Evolutionary conservation across 1,140 invertebrate genomes (phyloP), one percentile per base, ranked within the genome.

Genomic region (Drosophila asahinai): DNA sequence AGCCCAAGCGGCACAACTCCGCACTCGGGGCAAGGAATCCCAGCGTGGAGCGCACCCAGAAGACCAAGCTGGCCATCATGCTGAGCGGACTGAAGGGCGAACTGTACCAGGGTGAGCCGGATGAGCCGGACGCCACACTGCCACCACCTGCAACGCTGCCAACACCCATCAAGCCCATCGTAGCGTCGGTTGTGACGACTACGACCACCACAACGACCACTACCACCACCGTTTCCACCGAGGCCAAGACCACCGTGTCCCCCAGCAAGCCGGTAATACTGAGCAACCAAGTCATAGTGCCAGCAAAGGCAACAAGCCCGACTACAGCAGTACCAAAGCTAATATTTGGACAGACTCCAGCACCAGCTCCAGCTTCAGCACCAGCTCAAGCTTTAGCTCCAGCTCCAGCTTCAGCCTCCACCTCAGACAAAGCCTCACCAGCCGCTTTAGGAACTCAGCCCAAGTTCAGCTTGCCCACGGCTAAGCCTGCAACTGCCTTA

Each of bases 31-130:
- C 42, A 0, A 86, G 76, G 48, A 91, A 89, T 60, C 76, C 73
- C 7, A 57, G 76, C 11, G 60, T 93, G 19, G 92, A 93, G 36
- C 83, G 89, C n/a, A 91, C 80, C 9, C 80, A 93, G 38, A 93
- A 92, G 70, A 87, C 83, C 4, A 93, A 93, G 63, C 54, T 93
- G 42, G 89, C 92, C 0, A 58, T 92, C 5, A 92, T 93, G 90
- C 60, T 93, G 9, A 92, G 86, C 51, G 90, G 91, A 2, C 52
- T 93, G 9, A 70, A 79, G 14, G 92, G 92, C 19, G 92, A 93
- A 76, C 76, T 93, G 11, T 91, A 92, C 59, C 67, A 80, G 4
- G 83, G 67, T 11, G 43, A 57, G 3, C 38, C 61, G 7, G 87
- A 91, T 73, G 77, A 83, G 40, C 17, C 57, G 0, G 86, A 89